Conservation (phyloP, 2,888 invertebrate genomes). For the Agriopis marginaria region DNA sequence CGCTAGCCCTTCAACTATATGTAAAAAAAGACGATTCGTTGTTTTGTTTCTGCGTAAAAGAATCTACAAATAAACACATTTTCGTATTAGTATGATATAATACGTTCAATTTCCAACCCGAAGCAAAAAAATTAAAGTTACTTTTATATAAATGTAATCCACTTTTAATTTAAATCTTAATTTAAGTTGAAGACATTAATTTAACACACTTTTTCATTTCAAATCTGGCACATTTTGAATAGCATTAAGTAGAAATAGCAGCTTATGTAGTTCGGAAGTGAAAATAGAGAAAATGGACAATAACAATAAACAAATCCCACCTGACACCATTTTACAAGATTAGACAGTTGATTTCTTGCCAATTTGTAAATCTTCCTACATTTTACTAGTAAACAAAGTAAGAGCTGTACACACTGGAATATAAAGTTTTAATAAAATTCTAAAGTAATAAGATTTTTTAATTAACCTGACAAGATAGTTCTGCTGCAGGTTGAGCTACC, state of each 20-base stretch:
- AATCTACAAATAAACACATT: too few relatives aligned
- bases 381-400: slow-evolving; percentile 39
- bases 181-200: slow-evolving; percentile 19
- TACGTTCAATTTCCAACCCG: background rate
- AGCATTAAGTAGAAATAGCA: slow-evolving; percentile 41
- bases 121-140: slow-evolving; percentile 18
- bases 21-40: too few relatives aligned
- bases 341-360: slow-evolving; percentile 42
- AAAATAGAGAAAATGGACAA: slow-evolving; percentile 37
- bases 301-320: slow-evolving; percentile 40
- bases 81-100: too few relatives aligned
- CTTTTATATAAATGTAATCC: background rate
- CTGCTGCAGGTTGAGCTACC: too few relatives aligned
- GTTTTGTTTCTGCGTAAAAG: too few relatives aligned
- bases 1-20: too few relatives aligned
- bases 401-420: slow-evolving; percentile 55
- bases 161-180: slow-evolving; percentile 4
- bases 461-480: background rate
- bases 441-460: slow-evolving; percentile 43
- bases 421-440: slow-evolving; percentile 68
- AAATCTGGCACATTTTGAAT: slow-evolving; percentile 35
- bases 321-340: slow-evolving; percentile 32
- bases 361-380: slow-evolving; percentile 42
- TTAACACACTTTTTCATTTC: slow-evolving; percentile 21
- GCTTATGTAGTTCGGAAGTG: slow-evolving; percentile 39